These are phyloP conservation scores for Coregonus clupeaformis DNA, from an alignment of 2,113 vertebrate genomes.

Conservation along the genomic window DNA sequence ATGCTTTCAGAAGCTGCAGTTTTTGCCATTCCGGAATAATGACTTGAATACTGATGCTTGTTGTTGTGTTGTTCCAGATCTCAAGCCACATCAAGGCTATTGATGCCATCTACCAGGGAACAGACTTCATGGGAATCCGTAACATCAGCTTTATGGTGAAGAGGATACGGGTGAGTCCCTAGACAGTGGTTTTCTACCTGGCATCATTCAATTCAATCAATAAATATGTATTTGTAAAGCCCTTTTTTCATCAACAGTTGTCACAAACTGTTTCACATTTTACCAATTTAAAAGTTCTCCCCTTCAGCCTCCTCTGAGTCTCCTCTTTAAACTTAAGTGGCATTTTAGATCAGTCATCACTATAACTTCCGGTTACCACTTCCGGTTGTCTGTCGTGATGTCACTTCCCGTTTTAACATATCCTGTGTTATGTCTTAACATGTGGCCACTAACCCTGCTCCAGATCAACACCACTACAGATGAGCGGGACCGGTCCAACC, in stretches of 20 bases:
- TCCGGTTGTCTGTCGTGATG: neutral
- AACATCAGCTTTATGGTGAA: conserved; percentile 99
- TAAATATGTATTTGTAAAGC: no score
- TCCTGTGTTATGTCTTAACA: neutral
- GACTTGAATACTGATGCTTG: neutral
- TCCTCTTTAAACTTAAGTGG: no score
- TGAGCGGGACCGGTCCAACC: conserved; percentile 89
- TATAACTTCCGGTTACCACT: neutral
- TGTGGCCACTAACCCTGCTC: neutral
- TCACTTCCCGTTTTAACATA: neutral
- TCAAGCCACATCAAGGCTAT: conserved; percentile 98
- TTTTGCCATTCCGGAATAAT: neutral
- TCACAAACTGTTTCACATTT: no score
- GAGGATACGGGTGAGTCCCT: conserved; percentile 83
- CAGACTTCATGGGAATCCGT: conserved; percentile 95
- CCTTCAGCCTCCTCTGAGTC: no score
- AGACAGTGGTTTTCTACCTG: neutral
- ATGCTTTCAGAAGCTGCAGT: no score
- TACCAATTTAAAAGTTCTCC: no score
- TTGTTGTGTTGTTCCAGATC: conserved; percentile 74
- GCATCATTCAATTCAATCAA: neutral
- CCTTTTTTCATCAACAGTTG: no score
- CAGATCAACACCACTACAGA: conserved; percentile 94
- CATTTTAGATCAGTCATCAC: no score
- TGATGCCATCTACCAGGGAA: conserved; percentile 97